phyloP scores from a whole-genome alignment of 2,888 invertebrate species.

The Drosophila borborema region DNA sequence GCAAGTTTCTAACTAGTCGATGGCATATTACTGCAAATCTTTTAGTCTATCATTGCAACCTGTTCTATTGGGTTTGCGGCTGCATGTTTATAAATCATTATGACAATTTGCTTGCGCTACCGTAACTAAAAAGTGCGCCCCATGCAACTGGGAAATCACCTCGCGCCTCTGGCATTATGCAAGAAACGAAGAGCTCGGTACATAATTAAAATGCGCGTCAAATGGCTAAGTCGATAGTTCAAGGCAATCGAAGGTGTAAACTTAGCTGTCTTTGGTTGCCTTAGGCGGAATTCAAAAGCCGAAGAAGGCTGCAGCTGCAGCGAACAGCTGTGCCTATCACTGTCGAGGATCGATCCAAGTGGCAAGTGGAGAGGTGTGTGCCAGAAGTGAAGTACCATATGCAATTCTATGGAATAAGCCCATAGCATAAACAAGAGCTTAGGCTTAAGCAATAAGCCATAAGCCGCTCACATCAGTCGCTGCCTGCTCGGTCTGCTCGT shows the following conservation, averaged over 20 bases:
- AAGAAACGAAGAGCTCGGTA: slow-evolving; percentile 44
- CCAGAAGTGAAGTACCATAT: slow-evolving; percentile 41
- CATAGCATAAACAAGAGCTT: slow-evolving; percentile 57
- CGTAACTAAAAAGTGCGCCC: slow-evolving; percentile 54
- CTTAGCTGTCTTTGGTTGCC: slow-evolving; percentile 29
- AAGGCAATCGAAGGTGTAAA: slow-evolving; percentile 59
- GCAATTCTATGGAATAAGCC: slow-evolving; percentile 63
- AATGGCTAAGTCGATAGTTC: slow-evolving; percentile 65
- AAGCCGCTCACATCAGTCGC: slow-evolving; percentile 45
- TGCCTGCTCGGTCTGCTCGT: slow-evolving; percentile 5
- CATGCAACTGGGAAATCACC: slow-evolving; percentile 18
- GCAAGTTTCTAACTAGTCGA: no score
- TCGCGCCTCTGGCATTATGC: slow-evolving; percentile 48
- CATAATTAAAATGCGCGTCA: slow-evolving; percentile 67
- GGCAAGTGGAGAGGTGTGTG: slow-evolving; percentile 31
- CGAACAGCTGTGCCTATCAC: slow-evolving; percentile 55
- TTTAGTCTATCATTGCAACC: background rate
- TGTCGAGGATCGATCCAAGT: slow-evolving; percentile 56
- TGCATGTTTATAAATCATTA: slow-evolving; percentile 68
- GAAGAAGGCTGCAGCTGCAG: slow-evolving; percentile 33
- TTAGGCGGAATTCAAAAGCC: slow-evolving; percentile 23
- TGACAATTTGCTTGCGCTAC: slow-evolving; percentile 68
- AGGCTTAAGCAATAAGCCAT: slow-evolving; percentile 50
- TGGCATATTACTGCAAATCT: slow-evolving; percentile 10
- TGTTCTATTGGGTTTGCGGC: slow-evolving; percentile 9